Evolutionary conservation across 2,888 invertebrate species (phyloP).

Genomic region (Drosophila prostipennis): DNA sequence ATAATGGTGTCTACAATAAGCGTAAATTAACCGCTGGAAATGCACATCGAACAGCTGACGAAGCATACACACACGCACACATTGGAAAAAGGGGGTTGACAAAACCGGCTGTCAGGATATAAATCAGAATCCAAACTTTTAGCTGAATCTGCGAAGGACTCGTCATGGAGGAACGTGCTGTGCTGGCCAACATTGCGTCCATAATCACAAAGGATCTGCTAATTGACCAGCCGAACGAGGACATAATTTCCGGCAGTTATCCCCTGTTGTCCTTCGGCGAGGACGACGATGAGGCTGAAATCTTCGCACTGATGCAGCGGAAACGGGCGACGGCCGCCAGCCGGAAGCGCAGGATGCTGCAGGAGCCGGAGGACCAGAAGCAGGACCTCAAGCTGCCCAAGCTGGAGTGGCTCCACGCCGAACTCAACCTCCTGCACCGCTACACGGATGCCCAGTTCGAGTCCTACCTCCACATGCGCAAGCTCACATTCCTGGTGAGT

Average conservation of each 20-base stretch:
- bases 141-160: background rate
- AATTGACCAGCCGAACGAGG: constrained; percentile 66
- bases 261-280: constrained; percentile 66
- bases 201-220: constrained; percentile 82
- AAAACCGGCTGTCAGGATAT: background rate
- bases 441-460: constrained; percentile 77
- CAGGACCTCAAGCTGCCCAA: constrained; percentile 32
- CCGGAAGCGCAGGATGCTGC: constrained; percentile 38
- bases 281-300: constrained; percentile 76
- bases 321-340: constrained; percentile 32
- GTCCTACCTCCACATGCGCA: constrained; percentile 78
- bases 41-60: constrained; percentile 15
- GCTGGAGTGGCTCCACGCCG: constrained; percentile 55
- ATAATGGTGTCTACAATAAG: background rate
- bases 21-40: background rate
- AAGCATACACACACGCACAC: background rate
- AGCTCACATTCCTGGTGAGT: constrained; percentile 79
- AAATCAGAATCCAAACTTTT: background rate
- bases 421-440: constrained; percentile 79
- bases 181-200: constrained; percentile 82
- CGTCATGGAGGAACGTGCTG: constrained; percentile 80
- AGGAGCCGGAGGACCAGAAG: background rate
- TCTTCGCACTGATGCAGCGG: constrained; percentile 57
- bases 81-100: constrained; percentile 12
- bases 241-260: constrained; percentile 20